A percentile compares a stretch with the other conserved stretches of the same genome.
Conservation (phyloP, 2,113 vertebrate species). For the Sula dactylatra region DNA sequence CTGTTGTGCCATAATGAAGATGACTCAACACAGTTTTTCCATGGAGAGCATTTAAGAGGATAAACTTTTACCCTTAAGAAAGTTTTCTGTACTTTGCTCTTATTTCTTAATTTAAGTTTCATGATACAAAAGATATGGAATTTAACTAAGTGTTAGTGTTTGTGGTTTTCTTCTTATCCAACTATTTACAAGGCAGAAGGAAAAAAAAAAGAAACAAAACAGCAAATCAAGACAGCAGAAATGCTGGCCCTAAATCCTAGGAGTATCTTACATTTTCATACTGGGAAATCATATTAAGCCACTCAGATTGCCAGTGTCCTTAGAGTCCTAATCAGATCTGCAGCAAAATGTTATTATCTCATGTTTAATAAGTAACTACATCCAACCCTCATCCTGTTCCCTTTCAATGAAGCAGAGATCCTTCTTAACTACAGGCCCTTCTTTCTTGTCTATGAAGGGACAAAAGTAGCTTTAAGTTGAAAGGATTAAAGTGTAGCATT, state of each 20-base stretch:
- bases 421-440: not conserved
- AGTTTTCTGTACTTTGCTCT: not conserved
- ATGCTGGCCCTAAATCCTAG: not conserved
- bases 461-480: not conserved
- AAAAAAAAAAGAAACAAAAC: not conserved
- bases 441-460: not conserved
- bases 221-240: not conserved
- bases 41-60: not conserved
- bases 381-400: not conserved
- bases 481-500: not conserved
- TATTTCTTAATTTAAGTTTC: not conserved
- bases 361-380: not conserved
- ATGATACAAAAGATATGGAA: not conserved
- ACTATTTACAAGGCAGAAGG: not conserved
- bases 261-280: not conserved
- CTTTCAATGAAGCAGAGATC: not conserved
- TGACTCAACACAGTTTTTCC: constrained; percentile 42
- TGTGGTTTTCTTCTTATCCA: not conserved
- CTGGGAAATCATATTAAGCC: constrained; percentile 16
- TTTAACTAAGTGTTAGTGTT: not conserved
- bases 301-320: not conserved
- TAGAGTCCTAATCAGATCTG: not conserved
- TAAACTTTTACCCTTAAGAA: constrained; percentile 23
- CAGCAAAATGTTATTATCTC: constrained; percentile 13
- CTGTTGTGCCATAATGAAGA: constrained; percentile 4